Evolutionary conservation across 1,140 invertebrate species (phyloP), one percentile per base, ranked within the genome.

Genomic region (Drosophila seguyi): DNA sequence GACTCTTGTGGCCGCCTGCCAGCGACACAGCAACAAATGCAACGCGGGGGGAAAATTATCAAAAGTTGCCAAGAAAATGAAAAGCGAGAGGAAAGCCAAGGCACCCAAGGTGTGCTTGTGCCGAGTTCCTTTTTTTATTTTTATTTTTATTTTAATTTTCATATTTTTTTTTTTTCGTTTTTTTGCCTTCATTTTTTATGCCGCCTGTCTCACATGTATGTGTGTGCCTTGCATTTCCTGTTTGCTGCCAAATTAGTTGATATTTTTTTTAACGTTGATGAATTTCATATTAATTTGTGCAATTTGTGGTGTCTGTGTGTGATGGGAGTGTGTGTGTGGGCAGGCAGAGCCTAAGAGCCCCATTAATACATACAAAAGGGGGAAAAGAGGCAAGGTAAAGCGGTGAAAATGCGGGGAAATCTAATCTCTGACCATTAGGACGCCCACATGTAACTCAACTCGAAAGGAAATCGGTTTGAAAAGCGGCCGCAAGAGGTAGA

Each of bases 211-310:
- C 79, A 81, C 66, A 82, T 82, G 74, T 18, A 5, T 27, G 29
- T 7, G 38, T n/a, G 39, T 38, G n/a, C 50, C 48, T 75, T 76
- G 83, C 84, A 87, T 87, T 87, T 87, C 83, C 83, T 87, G 83
- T 82, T 82, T 75, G 52, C 81, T 59, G 81, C 77, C 81, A 85
- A 85, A 75, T 67, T 68, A 85, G 63, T 71, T 72, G 67, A 72
- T 72, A 72, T 58, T 72, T 65, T 68, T 38, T 16, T 29, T n/a
- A n/a, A 50, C 34, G 42, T 61, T 87, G 83, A 87, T 87, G 79
- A 69, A 87, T 87, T 76, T 83, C 67, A 74, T 77, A 87, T 87
- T 88, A 88, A 87, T 88, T 83, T 83, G 67, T 56, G 52, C 75
- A 73, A 82, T 86, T 86, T 86, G 62, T 65, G 42, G 14, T 16